Conservation (phyloP, 2,797 vertebrate genomes). For the Borostomias antarcticus region DNA sequence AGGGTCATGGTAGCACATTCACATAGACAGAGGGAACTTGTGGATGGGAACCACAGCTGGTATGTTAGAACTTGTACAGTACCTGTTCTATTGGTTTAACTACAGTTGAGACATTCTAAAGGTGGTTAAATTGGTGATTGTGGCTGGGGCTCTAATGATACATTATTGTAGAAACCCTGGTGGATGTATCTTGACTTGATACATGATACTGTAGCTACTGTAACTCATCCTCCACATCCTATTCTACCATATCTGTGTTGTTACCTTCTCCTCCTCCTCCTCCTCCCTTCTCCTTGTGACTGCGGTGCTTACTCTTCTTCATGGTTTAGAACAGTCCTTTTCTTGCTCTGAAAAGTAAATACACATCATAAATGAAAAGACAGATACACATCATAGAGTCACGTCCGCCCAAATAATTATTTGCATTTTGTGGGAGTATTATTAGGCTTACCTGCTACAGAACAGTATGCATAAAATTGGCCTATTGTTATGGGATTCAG, state of each 20-base stretch:
- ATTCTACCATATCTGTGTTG: constrained; percentile 21
- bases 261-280: constrained; percentile 71
- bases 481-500: background rate
- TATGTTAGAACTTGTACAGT: background rate
- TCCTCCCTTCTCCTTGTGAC: constrained; percentile 84
- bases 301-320: constrained; percentile 90
- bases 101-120: background rate
- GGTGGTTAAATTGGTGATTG: background rate
- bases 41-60: background rate
- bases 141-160: background rate
- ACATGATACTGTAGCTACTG: no score
- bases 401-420: background rate
- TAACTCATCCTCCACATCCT: background rate
- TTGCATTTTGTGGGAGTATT: background rate
- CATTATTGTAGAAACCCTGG: background rate
- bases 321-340: constrained; percentile 79
- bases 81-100: background rate
- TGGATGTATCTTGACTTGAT: background rate
- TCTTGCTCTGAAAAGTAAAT: constrained; percentile 69
- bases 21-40: background rate
- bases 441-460: background rate
- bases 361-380: no score
- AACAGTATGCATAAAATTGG: background rate
- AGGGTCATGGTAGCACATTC: background rate
- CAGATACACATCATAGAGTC: background rate